A percentile compares a stretch with the other conserved stretches of the same genome.
These are phyloP conservation scores for Centropus bengalensis DNA, from an alignment of 2,113 vertebrate species.

Conservation along the genomic window DNA sequence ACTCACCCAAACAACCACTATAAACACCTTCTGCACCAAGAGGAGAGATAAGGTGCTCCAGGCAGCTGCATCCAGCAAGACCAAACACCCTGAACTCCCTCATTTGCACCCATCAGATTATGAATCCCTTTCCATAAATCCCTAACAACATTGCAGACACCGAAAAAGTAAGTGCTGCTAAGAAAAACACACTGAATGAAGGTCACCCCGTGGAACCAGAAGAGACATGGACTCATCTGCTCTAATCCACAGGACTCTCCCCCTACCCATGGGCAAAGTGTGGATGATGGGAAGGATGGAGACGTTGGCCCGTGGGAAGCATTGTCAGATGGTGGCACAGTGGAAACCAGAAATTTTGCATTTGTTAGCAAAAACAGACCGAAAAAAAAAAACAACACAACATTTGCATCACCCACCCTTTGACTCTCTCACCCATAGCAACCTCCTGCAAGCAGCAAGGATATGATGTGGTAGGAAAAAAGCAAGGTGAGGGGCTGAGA, in stretches of 20 bases:
- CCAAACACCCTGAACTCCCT: not conserved
- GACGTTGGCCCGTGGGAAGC: constrained; percentile 31
- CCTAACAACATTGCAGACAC: not conserved
- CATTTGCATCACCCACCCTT: not conserved
- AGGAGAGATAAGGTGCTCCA: not conserved
- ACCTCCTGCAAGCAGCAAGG: fast-evolving
- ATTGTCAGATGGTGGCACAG: constrained; percentile 54
- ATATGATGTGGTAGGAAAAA: fast-evolving
- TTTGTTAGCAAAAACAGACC: constrained; percentile 26
- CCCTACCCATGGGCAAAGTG: constrained; percentile 68
- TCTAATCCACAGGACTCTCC: constrained; percentile 64
- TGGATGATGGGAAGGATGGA: constrained; percentile 3
- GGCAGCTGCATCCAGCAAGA: not conserved
- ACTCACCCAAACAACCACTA: not conserved
- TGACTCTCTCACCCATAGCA: fast-evolving
- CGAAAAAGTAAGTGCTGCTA: not conserved
- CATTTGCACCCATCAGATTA: not conserved
- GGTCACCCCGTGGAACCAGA: not conserved
- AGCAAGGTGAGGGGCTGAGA: not conserved
- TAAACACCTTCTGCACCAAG: not conserved
- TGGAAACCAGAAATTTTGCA: constrained; percentile 47
- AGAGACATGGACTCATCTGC: not conserved
- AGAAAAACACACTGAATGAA: not conserved
- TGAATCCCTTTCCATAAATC: not conserved
- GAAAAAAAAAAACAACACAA: not conserved